Conservation (phyloP, 2,888 invertebrate genomes). For the Biston stratarius region DNA sequence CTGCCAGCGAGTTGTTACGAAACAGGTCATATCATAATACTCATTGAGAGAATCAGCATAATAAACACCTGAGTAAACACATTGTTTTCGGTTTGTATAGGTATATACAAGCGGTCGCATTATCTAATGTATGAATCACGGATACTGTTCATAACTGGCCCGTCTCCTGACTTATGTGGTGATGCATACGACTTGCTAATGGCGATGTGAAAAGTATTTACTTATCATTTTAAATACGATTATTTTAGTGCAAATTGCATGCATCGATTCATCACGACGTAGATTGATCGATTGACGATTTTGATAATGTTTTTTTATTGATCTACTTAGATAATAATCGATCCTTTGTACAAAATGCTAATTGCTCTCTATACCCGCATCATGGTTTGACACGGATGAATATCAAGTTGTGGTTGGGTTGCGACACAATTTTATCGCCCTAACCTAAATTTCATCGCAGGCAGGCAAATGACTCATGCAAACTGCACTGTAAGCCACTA, state of each 20-base stretch:
- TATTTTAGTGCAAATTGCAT: background rate
- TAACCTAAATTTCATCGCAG: conserved; percentile 65
- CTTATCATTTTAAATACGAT: conserved; percentile 24
- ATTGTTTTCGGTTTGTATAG: conserved; percentile 62
- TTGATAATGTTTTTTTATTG: background rate
- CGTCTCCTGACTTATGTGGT: conserved; percentile 64
- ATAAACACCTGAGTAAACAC: conserved; percentile 48
- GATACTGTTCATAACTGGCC: conserved; percentile 65
- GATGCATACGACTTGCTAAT: conserved; percentile 51
- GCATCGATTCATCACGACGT: too few species aligned
- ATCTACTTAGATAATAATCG: conserved; percentile 48
- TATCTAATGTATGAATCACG: conserved; percentile 67
- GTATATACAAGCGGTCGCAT: conserved; percentile 55
- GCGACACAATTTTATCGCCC: conserved; percentile 64
- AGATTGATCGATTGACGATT: background rate
- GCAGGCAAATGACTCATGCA: conserved; percentile 60
- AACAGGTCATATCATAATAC: conserved; percentile 47
- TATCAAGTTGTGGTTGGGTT: conserved; percentile 58
- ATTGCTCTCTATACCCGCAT: conserved; percentile 64
- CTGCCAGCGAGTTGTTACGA: conserved; percentile 46
- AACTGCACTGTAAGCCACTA: conserved; percentile 25
- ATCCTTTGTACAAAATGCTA: conserved; percentile 53
- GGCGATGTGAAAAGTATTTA: conserved; percentile 53
- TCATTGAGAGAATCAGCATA: conserved; percentile 34
- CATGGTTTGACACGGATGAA: conserved; percentile 65